Evolutionary conservation across 2,888 invertebrate genomes (phyloP), one percentile per base, ranked within the genome.

Genomic region (Nomada hirtipes): DNA sequence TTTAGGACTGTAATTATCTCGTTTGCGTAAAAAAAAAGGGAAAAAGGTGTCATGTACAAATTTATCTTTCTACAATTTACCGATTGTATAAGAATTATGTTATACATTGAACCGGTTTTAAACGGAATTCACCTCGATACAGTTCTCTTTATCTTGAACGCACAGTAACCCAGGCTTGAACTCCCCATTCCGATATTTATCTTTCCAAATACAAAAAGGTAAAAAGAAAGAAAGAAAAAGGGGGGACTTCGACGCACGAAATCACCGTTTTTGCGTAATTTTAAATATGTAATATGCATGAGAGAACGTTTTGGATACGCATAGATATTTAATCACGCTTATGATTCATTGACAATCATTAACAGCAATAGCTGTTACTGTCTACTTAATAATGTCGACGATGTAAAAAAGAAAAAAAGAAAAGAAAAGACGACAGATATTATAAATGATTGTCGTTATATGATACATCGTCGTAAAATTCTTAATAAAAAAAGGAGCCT

Each of bases 21-120:
- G 69, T 18, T n/a, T 44, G 70, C 15, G 42, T 68, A 82, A 79
- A 75, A 77, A 67, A 79, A 75, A 76, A 77, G 69, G 47, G 61
- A 77, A 70, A 20, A 57, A 47, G 47, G 64, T 67, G 50, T 72
- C 50, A 57, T 53, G 79, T 76, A 65, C 50, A 60, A 78, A 78
- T 78, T 68, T 72, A 83, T 82, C 77, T 63, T 64, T 53, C 29
- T 26, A 42, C 73, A 55, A 81, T 83, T 82, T 61, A 57, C 50
- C 36, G 64, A 59, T 78, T 80, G 69, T 72, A 15, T 47, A 13
- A 11, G 47, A 47, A 15, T 47, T 64, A 78, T 60, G 4, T 26
- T 79, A 77, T 20, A 44, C 57, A 65, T 79, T 55, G 55, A 87
- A 87, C 87, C 74, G 74, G 85, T 87, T 85, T 78, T 64, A 67